Evolutionary conservation across 1,140 invertebrate genomes (phyloP), one percentile per base, ranked within the genome.

Genomic region (Drosophila bocki): DNA sequence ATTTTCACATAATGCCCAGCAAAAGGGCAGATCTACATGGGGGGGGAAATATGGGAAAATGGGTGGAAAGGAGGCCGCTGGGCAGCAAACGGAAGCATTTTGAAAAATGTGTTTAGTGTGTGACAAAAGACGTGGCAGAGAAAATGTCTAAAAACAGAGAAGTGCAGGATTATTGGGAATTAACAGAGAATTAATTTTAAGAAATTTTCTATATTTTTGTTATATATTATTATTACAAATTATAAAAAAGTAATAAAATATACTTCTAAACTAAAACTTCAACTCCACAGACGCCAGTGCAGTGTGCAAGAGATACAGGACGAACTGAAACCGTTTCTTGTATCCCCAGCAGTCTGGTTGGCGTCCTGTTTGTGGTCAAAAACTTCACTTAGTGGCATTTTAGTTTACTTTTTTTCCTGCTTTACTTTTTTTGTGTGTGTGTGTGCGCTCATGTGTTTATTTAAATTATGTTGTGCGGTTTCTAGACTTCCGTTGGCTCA

Each of bases 31-130:
- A 11, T n/a, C 15, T 32, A 22, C n/a, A 29, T 22, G 19, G 33
- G 17, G 19, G 44, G 12, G 32, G 19, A 22, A 26, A 26, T 15
- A 5, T 7, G 47, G 0, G 26, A 26, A 39, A 39, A 39, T 15
- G 33, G 41, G 54, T 15, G 37, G 17, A 72, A 60, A 35, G 54
- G 51, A 72, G 70, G 45, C 67, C 68, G 53, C 37, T 72, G 56
- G 63, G 48, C 67, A 56, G 51, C 62, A 60, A 47, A 45, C 75
- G 79, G 69, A 80, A 90, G 56, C 65, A 51, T 78, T 88, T 83
- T 87, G 84, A 88, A 88, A 90, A 88, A 88, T 88, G 84, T 81
- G 84, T 88, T 88, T 90, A 88, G 80, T 90, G 69, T 87, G 80
- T 88, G 84, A 90, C 85, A 76, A 62, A 57, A 69, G 56, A 70